Conservation (phyloP, 2,888 invertebrate species). For the Ditylenchus weischeri region DNA sequence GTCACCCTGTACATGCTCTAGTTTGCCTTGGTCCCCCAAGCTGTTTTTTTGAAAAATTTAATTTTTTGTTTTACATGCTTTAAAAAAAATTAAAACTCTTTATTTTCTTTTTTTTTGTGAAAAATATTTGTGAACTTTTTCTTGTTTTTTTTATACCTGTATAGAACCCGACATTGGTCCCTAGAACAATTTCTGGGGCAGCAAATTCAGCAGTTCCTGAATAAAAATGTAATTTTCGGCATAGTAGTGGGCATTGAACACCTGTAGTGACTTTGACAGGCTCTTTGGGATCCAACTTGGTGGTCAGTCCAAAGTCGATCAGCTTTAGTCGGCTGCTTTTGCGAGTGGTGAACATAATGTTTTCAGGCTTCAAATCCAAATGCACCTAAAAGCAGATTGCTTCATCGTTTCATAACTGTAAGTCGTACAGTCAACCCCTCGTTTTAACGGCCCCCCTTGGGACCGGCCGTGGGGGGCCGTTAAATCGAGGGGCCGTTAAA, state of each 20-base stretch:
- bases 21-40: no score
- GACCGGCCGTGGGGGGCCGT: no score
- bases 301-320: slow-evolving; percentile 98
- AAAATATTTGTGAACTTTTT: no score
- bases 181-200: slow-evolving; percentile 95
- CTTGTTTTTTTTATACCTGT: slow-evolving; percentile 78
- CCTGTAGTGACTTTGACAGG: slow-evolving; percentile 78
- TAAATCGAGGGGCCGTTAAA: no score
- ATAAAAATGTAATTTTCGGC: not conserved
- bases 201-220: slow-evolving; percentile 96
- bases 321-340: slow-evolving; percentile 92
- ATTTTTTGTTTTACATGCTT: no score
- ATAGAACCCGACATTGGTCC: slow-evolving; percentile 98
- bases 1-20: no score
- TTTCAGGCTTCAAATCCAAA: slow-evolving; percentile 79
- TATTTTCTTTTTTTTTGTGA: no score
- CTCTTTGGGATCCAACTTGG: slow-evolving; percentile 94
- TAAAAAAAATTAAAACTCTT: no score
- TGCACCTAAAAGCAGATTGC: slow-evolving; percentile 76
- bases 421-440: no score
- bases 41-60: no score
- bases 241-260: not conserved
- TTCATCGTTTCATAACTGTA: no score
- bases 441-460: no score
- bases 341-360: slow-evolving; percentile 97